Evolutionary conservation across 53 echinoderm and acorn worm genomes (phyloP), one percentile per base, ranked within the genome.

Genomic region (Stichopus horrens): DNA sequence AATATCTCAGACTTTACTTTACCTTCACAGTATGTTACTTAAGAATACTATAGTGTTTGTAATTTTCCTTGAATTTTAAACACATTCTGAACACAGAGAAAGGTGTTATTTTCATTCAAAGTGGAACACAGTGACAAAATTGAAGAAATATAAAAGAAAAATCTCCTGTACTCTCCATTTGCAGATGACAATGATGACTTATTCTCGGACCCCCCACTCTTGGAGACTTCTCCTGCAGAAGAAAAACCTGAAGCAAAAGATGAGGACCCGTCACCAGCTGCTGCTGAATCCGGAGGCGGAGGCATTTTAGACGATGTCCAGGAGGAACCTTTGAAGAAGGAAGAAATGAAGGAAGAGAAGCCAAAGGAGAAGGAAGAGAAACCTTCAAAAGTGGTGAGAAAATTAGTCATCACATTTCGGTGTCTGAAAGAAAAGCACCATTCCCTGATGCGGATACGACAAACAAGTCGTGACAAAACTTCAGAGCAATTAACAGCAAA

Each of bases 271-370:
- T 86, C 86, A 22, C 66, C 86, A 14, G 56, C 83, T 22, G 71
- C 66, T 9, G 60, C 66, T 21, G 86, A 19, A 3, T 21, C 20
- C 14, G 57, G 23, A 57, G 86, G 60, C 21, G 86, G 51, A 19
- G 86, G 86, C 20, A 59, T 86, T 10, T 21, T 86, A 86, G 86
- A 86, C 18, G 86, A 86, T 86, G 55, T 90, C 74, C 92, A 95
- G 89, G 92, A 93, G 87, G 95, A 94, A 89, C 96, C 95, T 60
- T 93, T 91, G 74, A 93, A 95, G 74, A 94, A 95, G 78, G 97
- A 96, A 73, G 95, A 97, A 9, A 90, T 93, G 60, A 83, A 81
- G 53, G 86, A 51, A 52, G 92, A 89, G 18, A 86, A 89, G 56
- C 37, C 37, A 37, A 37, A 37, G 37, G 37, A 37, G 37, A 86